Base-by-base conservation (phyloP, 2,888 invertebrate genomes). In the Gandaritis pyraliata region DNA sequence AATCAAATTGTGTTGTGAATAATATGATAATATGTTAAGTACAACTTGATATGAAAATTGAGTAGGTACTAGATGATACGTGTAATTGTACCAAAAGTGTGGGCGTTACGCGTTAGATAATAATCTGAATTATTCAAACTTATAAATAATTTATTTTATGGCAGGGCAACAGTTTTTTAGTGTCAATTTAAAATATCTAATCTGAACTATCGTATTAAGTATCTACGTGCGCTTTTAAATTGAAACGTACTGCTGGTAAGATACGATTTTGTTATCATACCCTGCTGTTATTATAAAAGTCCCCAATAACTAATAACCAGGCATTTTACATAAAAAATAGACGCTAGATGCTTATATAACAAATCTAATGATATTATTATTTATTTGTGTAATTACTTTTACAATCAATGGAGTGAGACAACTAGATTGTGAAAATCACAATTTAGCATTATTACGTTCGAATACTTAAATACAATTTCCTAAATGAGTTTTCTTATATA, bases 401-500 rank as follows among this genome's bases (percentile, higher is more conserved):
- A 57, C 52, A 57, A 53, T 52, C 60, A 53, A 57, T 53, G 57
- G 50, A 61, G 54, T 60, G 56, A 59, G 52, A 30, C 43, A 57
- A 58, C 55, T 61, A 59, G 45, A 66, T 55, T 59, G 48, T 61
- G 49, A 58, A 58, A 52, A 52, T 66, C 61, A 58, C 62, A 64
- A 72, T 80, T 78, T 78, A 75, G 74, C 77, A 77, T 77, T 76
- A 75, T 47, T 75, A 75, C 76, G 71, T 80, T 77, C 77, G 75
- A 79, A 81, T 80, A 77, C 82, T 85, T 88, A 86, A 84, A 82
- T 81, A 77, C 79, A 81, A 81, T 78, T 80, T 78, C 77, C 86
- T 90, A 90, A 87, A 88, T 83, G 77, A 86, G 81, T 85, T 85
- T 53, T 86, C 87, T 89, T 88, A 68, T 85, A 87, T 91, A 92